These are phyloP conservation scores for Dicrurus megarhynchus DNA, from an alignment of 2,113 vertebrate species.

Conservation along the genomic window DNA sequence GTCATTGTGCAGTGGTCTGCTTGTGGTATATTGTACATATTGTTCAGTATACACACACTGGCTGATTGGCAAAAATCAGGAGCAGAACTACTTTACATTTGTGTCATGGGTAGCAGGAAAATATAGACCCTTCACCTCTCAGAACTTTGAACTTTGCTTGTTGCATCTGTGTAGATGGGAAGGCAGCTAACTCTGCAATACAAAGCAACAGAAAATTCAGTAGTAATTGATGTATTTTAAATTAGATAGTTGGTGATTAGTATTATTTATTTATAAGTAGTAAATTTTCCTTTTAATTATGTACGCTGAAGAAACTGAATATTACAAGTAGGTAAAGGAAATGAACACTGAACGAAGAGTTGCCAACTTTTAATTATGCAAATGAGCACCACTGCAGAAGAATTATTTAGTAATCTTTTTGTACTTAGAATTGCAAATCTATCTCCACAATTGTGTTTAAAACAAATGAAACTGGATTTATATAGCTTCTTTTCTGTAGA, in stretches of 20 bases:
- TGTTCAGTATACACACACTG: background rate
- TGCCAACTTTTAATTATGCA: conserved; percentile 59
- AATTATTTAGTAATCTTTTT: conserved; percentile 50
- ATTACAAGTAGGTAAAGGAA: conserved; percentile 53
- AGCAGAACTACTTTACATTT: background rate
- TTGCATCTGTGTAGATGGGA: background rate
- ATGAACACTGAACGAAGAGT: conserved; percentile 23
- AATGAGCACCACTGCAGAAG: background rate
- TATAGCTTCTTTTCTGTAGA: background rate
- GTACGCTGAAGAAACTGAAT: background rate
- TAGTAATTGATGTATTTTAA: background rate
- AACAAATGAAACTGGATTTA: conserved; percentile 7
- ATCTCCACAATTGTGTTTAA: background rate
- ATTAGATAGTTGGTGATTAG: background rate
- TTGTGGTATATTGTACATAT: background rate
- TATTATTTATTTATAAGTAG: conserved; percentile 39
- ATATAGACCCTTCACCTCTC: background rate
- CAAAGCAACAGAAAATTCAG: background rate
- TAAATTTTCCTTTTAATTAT: conserved; percentile 52
- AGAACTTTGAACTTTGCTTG: background rate
- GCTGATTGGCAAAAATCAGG: background rate
- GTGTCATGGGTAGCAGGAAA: background rate
- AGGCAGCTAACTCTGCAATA: background rate
- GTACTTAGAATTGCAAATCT: conserved; percentile 46
- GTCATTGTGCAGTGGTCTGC: background rate